Evolutionary conservation across 2,888 invertebrate species (phyloP).

Genomic region (Agonopterix heracliana): DNA sequence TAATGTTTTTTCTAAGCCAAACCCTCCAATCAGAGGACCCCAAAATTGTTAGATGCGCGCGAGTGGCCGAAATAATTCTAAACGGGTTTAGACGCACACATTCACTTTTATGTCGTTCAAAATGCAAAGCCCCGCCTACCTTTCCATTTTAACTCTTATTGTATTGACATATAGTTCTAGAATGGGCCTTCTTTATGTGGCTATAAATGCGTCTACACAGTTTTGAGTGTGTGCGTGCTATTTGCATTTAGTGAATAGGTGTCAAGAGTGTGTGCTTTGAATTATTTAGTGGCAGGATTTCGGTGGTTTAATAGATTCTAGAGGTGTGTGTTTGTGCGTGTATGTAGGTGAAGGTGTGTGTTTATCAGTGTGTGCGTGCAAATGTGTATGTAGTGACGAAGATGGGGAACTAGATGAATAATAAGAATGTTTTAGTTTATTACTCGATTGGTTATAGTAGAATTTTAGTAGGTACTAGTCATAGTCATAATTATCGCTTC

Average conservation of each 20-base stretch:
- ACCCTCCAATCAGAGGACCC: slow-evolving; percentile 37
- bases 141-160: too few relatives aligned
- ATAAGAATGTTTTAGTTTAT: too few relatives aligned
- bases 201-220: too few relatives aligned
- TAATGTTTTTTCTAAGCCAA: slow-evolving; percentile 51
- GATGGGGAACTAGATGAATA: too few relatives aligned
- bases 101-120: background rate
- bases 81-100: slow-evolving; percentile 45
- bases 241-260: slow-evolving; percentile 64
- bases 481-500: too few relatives aligned
- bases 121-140: too few relatives aligned
- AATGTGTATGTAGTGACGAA: too few relatives aligned
- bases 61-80: slow-evolving; percentile 58
- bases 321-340: background rate
- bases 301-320: slow-evolving; percentile 20
- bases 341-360: too few relatives aligned
- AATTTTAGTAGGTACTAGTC: too few relatives aligned
- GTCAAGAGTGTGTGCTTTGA: slow-evolving; percentile 37
- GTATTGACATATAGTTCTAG: background rate
- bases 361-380: too few relatives aligned
- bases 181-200: background rate
- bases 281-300: slow-evolving; percentile 42
- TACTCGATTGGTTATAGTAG: too few relatives aligned
- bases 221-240: slow-evolving; percentile 26
- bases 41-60: slow-evolving; percentile 44